A percentile compares a stretch with the other conserved stretches of the same genome.
These are phyloP conservation scores for Zaprionus ornatus DNA, from an alignment of 1,140 invertebrate genomes.

Conservation along the genomic window DNA sequence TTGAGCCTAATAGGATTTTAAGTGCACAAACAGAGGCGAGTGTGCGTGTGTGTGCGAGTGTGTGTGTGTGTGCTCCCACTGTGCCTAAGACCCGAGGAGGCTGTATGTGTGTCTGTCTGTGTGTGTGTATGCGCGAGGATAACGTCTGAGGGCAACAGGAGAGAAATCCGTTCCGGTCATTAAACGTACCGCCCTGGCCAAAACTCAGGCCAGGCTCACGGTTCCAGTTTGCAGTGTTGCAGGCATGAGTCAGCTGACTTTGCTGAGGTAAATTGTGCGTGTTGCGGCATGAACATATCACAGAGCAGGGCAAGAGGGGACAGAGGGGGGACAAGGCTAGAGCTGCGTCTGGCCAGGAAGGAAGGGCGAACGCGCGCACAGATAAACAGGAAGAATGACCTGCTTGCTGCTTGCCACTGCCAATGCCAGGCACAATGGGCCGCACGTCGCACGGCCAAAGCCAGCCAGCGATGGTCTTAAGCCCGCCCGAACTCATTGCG, in stretches of 20 bases:
- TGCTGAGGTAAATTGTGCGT: constrained; percentile 77
- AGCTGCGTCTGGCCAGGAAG: constrained; percentile 29
- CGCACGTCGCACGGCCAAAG: constrained; percentile 9
- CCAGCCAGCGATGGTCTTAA: constrained; percentile 33
- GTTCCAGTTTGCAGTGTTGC: constrained; percentile 21
- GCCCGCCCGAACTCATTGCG: constrained; percentile 45
- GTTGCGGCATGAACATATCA: constrained; percentile 72
- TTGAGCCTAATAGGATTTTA: constrained; percentile 83
- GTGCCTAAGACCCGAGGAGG: constrained; percentile 57
- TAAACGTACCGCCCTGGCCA: constrained; percentile 68
- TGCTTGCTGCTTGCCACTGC: constrained; percentile 60
- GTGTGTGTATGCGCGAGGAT: constrained; percentile 45
- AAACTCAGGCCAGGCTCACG: constrained; percentile 22
- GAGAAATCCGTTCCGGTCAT: constrained; percentile 80
- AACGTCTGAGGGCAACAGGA: constrained; percentile 53
- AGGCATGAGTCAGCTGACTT: constrained; percentile 78
- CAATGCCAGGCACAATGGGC: constrained; percentile 40
- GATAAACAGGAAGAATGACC: constrained; percentile 81
- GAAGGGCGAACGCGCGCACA: constrained; percentile 26
- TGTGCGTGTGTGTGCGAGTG: constrained; percentile 24
- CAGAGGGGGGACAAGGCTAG: not conserved
- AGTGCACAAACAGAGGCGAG: constrained; percentile 56
- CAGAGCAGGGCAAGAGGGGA: not conserved
- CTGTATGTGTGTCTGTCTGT: constrained; percentile 23
- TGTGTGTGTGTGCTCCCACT: constrained; percentile 68